Evolutionary conservation across 2,888 invertebrate species (phyloP).

Genomic region (Cryptocephalus moraei): DNA sequence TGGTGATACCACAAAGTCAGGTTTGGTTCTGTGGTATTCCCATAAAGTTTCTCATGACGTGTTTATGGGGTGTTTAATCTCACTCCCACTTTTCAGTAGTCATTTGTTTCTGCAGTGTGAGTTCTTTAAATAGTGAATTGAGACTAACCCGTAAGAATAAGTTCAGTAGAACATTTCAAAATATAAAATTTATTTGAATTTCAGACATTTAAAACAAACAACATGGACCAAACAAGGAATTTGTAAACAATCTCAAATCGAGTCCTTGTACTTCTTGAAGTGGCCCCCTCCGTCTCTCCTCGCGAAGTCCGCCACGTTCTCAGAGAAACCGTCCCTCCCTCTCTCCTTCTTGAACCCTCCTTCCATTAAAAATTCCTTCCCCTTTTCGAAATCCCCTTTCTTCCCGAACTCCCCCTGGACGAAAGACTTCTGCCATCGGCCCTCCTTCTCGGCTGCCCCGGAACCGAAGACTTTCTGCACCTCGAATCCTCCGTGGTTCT

Average conservation of each 20-base stretch:
- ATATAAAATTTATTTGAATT: too few relatives aligned
- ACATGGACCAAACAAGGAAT: too few relatives aligned
- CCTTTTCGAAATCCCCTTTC: slow-evolving; percentile 64
- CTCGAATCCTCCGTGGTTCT: slow-evolving; percentile 65
- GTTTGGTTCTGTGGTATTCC: too few relatives aligned
- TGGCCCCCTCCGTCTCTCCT: slow-evolving; percentile 63
- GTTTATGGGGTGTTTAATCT: too few relatives aligned
- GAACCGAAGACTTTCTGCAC: slow-evolving; percentile 21
- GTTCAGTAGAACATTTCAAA: too few relatives aligned
- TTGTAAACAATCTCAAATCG: neutral
- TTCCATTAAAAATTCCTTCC: slow-evolving; percentile 60
- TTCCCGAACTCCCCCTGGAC: slow-evolving; percentile 47
- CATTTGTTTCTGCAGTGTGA: too few relatives aligned
- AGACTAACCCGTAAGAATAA: too few relatives aligned
- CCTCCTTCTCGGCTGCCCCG: slow-evolving; percentile 9
- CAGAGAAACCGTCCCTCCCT: slow-evolving; percentile 33
- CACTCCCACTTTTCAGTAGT: too few relatives aligned
- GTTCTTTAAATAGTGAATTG: too few relatives aligned
- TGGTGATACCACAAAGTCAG: too few relatives aligned
- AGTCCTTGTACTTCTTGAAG: slow-evolving; percentile 40
- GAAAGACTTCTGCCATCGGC: slow-evolving; percentile 11
- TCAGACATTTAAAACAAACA: too few relatives aligned
- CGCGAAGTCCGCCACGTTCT: slow-evolving; percentile 35
- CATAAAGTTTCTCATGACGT: too few relatives aligned
- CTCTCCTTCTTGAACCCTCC: slow-evolving; percentile 62